phyloP scores from a whole-genome alignment of 2,113 vertebrate genomes.

The Neodon shergylaensis region DNA sequence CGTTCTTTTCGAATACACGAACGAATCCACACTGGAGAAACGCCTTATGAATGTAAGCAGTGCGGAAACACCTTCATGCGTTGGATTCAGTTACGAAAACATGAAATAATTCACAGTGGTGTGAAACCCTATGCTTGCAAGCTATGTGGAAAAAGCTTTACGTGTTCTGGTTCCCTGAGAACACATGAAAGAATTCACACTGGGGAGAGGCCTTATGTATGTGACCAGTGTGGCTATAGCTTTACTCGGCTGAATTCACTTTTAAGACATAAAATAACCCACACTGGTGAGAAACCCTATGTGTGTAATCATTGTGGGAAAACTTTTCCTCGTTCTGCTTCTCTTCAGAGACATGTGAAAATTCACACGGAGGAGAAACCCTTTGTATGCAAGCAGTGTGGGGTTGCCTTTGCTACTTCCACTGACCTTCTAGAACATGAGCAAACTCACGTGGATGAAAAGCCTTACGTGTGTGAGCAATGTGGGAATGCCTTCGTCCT shows the following conservation, averaged over 20 bases:
- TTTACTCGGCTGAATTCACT: background rate
- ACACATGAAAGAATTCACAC: slow-evolving; percentile 13
- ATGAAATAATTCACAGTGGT: background rate
- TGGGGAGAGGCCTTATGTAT: background rate
- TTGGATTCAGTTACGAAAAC: background rate
- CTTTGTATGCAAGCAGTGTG: background rate
- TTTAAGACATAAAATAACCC: background rate
- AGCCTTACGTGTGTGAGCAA: background rate
- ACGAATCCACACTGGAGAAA: background rate
- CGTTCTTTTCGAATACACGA: background rate
- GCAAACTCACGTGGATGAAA: background rate
- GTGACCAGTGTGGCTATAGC: slow-evolving; percentile 4
- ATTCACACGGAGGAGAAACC: background rate
- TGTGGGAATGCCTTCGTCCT: background rate
- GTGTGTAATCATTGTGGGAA: slow-evolving; percentile 13
- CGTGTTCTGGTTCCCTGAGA: background rate
- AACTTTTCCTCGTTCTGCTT: background rate
- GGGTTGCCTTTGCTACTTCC: background rate
- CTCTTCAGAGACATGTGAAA: background rate
- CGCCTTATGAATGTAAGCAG: background rate
- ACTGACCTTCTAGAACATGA: background rate
- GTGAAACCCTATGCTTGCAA: background rate
- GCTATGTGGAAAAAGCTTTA: background rate
- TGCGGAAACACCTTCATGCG: background rate
- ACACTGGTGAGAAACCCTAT: background rate